Evolutionary conservation across 2,113 vertebrate genomes (phyloP), one percentile per base, ranked within the genome.

Genomic region (Scomber scombrus): DNA sequence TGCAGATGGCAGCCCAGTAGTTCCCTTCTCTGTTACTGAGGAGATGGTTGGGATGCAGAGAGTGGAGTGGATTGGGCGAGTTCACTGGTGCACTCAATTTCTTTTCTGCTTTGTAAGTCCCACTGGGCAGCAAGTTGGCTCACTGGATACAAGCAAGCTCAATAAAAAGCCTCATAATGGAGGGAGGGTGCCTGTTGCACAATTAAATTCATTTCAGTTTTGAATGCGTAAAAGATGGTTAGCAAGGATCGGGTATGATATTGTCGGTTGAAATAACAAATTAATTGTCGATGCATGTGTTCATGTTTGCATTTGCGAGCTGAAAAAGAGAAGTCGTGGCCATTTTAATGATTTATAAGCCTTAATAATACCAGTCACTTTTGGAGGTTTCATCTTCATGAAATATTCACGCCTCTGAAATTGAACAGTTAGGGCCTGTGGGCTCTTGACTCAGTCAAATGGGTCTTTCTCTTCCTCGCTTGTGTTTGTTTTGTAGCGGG

Each of bases 341-440:
- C 29, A 13, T 57, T 68, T 93, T 71, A 92, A 94, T 90, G 80
- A 93, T 94, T 93, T 78, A 93, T 90, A 47, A 79, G 73, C 80
- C 82, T 90, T 85, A 92, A 93, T 92, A 94, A 90, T 80, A 91
- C 83, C 80, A 90, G 84, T 92, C 89, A 91, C 63, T 92, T 92
- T 91, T 90, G 86, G 83, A 88, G 82, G 86, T 87, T 93, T 92
- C 74, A 74, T 81, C 87, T 80, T 86, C 65, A 85, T 94, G 58
- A 92, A 94, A 93, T 92, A 94, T 95, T 95, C 81, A 94, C 68
- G 3, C 56, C 3, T 79, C 81, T 89, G 89, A 92, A 94, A 94
- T 93, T 92, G 92, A 94, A 94, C 92, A 91, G 88, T 92, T 92
- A 85, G 89, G 52, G 60, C 52, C 73, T 61, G 84, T 67, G 75